Percentiles rank a stretch among this genome's conserved stretches.
Conservation (phyloP, 1,140 invertebrate species). For the Aleiodes sp. region DNA sequence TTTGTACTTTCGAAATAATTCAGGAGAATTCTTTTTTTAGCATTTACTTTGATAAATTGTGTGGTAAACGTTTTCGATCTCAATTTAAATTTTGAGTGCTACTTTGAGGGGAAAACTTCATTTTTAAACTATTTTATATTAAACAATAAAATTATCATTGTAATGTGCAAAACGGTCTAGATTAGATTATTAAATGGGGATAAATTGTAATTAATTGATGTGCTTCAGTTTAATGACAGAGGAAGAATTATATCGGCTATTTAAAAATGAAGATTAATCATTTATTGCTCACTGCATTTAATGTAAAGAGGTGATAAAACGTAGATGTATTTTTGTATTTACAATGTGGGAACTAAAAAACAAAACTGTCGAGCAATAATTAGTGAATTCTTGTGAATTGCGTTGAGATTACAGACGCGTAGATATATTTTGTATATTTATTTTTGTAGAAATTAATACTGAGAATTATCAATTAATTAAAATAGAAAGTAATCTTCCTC, state of each 20-base stretch:
- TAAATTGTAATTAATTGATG: no score
- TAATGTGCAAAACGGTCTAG: constrained; percentile 25
- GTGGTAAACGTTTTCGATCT: no score
- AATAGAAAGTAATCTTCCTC: background rate
- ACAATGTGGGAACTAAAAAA: background rate
- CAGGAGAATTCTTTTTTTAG: background rate
- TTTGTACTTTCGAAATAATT: background rate
- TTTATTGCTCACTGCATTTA: constrained; percentile 5
- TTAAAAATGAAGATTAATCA: background rate
- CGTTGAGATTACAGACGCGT: background rate
- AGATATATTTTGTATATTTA: constrained; percentile 44
- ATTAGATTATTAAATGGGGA: no score
- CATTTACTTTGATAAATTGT: no score
- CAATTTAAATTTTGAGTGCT: no score
- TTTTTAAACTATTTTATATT: constrained; percentile 50
- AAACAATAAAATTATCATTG: background rate
- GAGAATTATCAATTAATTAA: constrained; percentile 24
- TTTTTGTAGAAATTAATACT: constrained; percentile 50
- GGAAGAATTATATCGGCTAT: background rate
- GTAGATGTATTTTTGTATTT: constrained; percentile 13
- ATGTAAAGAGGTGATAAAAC: constrained; percentile 1
- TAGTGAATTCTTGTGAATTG: background rate
- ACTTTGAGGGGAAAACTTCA: no score
- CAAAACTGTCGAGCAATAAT: constrained; percentile 35
- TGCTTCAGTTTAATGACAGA: background rate